Evolutionary conservation across 2,888 invertebrate genomes (phyloP).

Genomic region (Epirrhoe alternata): DNA sequence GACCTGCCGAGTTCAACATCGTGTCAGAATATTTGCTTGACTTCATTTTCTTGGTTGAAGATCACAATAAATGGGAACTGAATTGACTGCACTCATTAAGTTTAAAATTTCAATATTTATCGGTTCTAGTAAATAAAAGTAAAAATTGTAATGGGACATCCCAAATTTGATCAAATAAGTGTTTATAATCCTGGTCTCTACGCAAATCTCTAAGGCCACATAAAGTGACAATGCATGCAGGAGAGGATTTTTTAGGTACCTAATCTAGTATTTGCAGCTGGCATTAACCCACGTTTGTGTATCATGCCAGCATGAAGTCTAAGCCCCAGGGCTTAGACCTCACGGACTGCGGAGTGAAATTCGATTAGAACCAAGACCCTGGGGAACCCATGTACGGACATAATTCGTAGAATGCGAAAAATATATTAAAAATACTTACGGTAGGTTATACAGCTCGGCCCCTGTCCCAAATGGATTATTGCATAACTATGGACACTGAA

Average conservation of each 20-base stretch:
- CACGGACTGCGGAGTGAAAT: background rate
- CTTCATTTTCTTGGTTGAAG: constrained; percentile 27
- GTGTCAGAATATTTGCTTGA: constrained; percentile 63
- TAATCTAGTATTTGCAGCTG: too few species aligned
- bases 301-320: too few species aligned
- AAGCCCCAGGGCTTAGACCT: background rate
- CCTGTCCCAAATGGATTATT: constrained; percentile 53
- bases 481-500: constrained; percentile 72
- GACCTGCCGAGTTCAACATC: constrained; percentile 77
- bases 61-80: constrained; percentile 16
- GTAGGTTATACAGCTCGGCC: constrained; percentile 44
- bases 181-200: too few species aligned
- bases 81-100: constrained; percentile 8
- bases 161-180: too few species aligned
- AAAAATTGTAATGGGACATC: too few species aligned
- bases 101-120: background rate
- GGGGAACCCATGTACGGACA: background rate
- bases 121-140: too few species aligned
- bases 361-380: background rate
- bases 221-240: too few species aligned
- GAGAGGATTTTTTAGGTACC: too few species aligned
- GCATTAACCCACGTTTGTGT: too few species aligned
- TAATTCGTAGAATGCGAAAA: background rate
- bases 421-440: constrained; percentile 60
- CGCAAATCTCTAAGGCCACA: too few species aligned